Base-by-base conservation (phyloP, 2,113 vertebrate genomes). In the Podocnemis expansa region DNA sequence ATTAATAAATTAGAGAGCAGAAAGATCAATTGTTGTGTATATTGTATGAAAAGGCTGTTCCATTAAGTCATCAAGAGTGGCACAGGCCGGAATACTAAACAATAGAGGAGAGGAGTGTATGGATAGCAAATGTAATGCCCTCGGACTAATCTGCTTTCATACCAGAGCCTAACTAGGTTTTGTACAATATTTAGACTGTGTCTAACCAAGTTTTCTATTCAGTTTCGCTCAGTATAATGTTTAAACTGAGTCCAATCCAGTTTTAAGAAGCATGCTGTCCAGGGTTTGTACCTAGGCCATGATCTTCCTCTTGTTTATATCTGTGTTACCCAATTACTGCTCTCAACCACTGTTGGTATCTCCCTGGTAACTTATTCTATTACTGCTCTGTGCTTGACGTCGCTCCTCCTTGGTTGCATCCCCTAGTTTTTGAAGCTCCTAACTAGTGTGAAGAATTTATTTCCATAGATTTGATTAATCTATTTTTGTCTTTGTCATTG, bases 1-100 rank as follows among this genome's bases (percentile, higher is more conserved):
- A 97, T 97, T 96, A 96, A 95, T 97, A 97, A 98, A 96, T 93
- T 91, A 84, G 86, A 94, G 80, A 85, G 63, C 76, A 78, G 90
- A 96, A 96, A 91, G 86, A 96, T 97, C 94, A 97, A 95, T 87
- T 96, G 79, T 86, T 96, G 34, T 67, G 91, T 45, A 94, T 51
- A 55, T 51, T 85, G 25, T 87, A 94, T 78, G 91, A 97, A 96
- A 96, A 89, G 79, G 31, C 54, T 1, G 12, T 95, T 97, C 79
- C 87, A 96, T 94, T 97, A 97, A 96, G 70, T 43, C 47, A 93
- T 95, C 87, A 89, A 82, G 0, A 0, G 76, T 84, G 94, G 56
- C 75, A 85, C 49, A 87, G 78, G 76, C 24, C 81, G 38, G 86
- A 89, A 94, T 93, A 95, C 56, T 84, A 95, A 96, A 90, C 43